phyloP scores from a whole-genome alignment of 2,113 vertebrate genomes.

The Elanus axillaris region DNA sequence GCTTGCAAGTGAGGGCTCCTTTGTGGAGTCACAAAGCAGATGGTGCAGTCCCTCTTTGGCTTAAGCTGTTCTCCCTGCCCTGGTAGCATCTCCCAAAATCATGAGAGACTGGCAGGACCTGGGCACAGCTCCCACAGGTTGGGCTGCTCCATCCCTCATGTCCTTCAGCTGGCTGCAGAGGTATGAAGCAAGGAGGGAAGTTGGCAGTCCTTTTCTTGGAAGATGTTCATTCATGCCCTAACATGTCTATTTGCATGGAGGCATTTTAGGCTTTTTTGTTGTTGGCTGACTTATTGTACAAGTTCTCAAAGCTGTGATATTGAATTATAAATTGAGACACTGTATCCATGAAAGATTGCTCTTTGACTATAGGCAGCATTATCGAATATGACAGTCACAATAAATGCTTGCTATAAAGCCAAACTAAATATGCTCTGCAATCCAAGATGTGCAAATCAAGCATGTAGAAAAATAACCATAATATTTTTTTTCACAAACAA shows the following conservation, averaged over 20 bases:
- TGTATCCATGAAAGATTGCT: constrained; percentile 57
- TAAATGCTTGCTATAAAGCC: constrained; percentile 59
- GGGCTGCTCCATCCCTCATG: neutral
- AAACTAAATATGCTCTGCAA: constrained; percentile 58
- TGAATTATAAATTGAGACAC: constrained; percentile 64
- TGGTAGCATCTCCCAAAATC: neutral
- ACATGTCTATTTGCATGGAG: constrained; percentile 47
- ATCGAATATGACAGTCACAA: constrained; percentile 64
- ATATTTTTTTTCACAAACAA: constrained; percentile 11
- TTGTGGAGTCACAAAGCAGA: neutral
- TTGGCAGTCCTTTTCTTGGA: neutral
- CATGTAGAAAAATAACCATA: constrained; percentile 54
- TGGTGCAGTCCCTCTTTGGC: neutral
- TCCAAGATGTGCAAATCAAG: constrained; percentile 62
- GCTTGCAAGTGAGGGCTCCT: neutral
- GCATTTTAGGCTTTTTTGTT: constrained; percentile 30
- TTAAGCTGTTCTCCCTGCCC: neutral
- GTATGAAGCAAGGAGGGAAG: neutral
- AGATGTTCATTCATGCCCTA: constrained; percentile 6
- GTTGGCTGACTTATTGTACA: constrained; percentile 50
- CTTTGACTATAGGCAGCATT: constrained; percentile 54
- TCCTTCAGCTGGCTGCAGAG: neutral
- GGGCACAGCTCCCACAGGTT: neutral
- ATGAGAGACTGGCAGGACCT: neutral
- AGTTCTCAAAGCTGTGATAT: constrained; percentile 59